Percentiles rank a stretch among this genome's conserved stretches.
These are phyloP conservation scores for Cryptoprocta ferox DNA, from an alignment of 2,797 vertebrate genomes.

Conservation along the genomic window DNA sequence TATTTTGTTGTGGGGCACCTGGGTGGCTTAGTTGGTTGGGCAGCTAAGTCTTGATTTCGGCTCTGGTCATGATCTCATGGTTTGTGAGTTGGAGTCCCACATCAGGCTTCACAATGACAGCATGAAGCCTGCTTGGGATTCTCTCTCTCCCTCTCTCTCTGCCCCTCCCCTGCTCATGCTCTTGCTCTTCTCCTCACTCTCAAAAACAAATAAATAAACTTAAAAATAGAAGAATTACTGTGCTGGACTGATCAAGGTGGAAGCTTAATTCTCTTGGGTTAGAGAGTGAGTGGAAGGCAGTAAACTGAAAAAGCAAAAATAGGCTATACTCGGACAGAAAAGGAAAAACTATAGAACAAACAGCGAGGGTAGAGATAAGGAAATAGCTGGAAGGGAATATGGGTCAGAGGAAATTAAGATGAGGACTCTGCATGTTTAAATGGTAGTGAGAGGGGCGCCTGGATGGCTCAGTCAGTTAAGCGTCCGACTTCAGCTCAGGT, in stretches of 20 bases:
- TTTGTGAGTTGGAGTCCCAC: no score
- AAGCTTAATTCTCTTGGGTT: background rate
- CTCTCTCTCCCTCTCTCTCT: no score
- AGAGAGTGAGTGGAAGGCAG: background rate
- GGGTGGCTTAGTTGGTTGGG: no score
- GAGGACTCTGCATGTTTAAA: background rate
- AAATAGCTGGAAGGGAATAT: background rate
- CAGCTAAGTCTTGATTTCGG: no score
- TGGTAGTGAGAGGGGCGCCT: background rate
- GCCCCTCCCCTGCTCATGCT: no score
- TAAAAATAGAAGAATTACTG: background rate
- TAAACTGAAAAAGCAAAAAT: background rate
- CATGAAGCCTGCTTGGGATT: no score
- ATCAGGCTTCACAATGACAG: no score
- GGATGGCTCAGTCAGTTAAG: no score
- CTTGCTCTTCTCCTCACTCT: no score
- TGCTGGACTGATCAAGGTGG: background rate
- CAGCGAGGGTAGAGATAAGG: background rate
- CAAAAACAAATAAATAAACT: no score
- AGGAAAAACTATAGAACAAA: background rate
- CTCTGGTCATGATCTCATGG: no score
- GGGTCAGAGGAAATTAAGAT: background rate
- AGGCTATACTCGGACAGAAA: background rate
- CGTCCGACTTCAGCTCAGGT: no score
- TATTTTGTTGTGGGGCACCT: background rate